Conservation (phyloP, 1,140 invertebrate species). For the Neotoxoptera formosana region DNA sequence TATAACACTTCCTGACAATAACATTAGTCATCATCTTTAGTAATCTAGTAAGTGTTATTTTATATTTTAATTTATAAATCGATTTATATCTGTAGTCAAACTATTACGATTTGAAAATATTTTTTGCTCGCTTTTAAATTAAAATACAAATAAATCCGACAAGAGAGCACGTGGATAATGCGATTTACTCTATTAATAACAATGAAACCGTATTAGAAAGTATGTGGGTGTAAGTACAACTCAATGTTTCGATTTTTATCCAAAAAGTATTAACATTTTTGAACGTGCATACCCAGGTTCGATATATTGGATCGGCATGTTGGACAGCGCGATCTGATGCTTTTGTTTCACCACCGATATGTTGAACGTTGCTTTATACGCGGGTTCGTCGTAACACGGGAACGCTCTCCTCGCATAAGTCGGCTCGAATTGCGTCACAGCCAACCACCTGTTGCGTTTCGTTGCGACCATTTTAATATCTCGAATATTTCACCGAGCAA, state of each 20-base stretch:
- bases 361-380: slow-evolving; percentile 72
- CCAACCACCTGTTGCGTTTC: slow-evolving; percentile 65
- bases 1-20: too few species aligned
- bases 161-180: neutral
- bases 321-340: slow-evolving; percentile 56
- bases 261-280: neutral
- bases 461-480: neutral
- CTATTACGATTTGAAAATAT: neutral
- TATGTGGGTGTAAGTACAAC: too few species aligned
- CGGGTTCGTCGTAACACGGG: slow-evolving; percentile 81
- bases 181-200: neutral
- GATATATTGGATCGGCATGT: slow-evolving; percentile 58
- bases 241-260: neutral
- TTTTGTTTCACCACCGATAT: slow-evolving; percentile 63
- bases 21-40: too few species aligned
- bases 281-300: neutral
- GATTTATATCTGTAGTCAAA: neutral
- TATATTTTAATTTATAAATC: neutral
- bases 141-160: neutral
- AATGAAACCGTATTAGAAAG: neutral
- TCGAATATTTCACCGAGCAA: neutral
- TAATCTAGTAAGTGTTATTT: too few species aligned
- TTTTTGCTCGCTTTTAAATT: neutral
- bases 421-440: slow-evolving; percentile 75
- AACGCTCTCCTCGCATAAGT: slow-evolving; percentile 75